Base-by-base conservation (phyloP, 2,888 invertebrate genomes). In the Chymomyza amoena region DNA sequence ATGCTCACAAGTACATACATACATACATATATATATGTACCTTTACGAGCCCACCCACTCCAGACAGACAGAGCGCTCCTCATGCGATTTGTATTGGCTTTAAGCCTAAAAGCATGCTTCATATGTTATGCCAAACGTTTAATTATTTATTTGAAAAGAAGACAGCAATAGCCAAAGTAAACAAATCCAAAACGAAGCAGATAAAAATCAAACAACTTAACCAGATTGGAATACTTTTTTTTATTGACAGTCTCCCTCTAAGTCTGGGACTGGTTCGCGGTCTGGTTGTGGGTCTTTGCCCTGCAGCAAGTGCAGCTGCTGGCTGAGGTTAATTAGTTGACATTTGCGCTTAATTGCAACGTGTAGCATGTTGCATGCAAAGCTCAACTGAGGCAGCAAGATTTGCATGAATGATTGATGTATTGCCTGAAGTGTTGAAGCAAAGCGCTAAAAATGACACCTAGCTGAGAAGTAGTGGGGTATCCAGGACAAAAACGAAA, bases 81-180 rank as follows among this genome's bases (percentile, higher is more conserved):
- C 32, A 64, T 66, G 54, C 45, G 36, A 54, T 61, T 64, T 76
- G 74, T 71, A 68, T 71, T 75, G 75, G 70, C 73, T 78, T 78
- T 84, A 87, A 88, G 78, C 89, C 88, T 82, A 82, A 89, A 84
- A 84, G 85, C 81, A 78, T 78, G 87, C 84, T 85, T 84, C 89
- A 87, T 85, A 87, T 87, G 88, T 87, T 89, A 87, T 89, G 87
- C 81, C 77, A 80, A 87, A 86, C 90, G 83, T 89, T 90, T 88
- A 90, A 89, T 89, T 90, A 90, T 89, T 90, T 89, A 90, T 79
- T 80, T 88, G 79, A 84, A 89, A 81, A 79, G 86, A 82, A 86
- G 78, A 70, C 71, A 66, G 65, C 73, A 45, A 54, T 67, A 64
- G 72, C 62, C 18, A 67, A 57, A 57, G 20, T 20, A 20, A 16